A percentile compares a stretch with the other conserved stretches of the same genome.
Evolutionary conservation across 2,113 vertebrate genomes (phyloP).

Genomic region (Butorides virescens): DNA sequence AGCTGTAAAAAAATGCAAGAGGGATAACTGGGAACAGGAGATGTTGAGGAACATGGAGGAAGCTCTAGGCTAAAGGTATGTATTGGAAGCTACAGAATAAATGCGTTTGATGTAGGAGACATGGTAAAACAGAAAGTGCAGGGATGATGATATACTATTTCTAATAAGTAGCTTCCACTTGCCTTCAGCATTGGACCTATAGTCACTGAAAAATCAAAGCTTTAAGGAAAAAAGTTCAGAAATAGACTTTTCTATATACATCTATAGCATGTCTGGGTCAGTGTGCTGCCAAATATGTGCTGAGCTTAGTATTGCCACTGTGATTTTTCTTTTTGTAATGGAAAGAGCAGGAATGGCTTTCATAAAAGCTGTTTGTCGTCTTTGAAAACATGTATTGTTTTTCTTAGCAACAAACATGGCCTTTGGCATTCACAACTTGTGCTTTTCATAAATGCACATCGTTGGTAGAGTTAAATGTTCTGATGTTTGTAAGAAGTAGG

Average conservation of each 20-base stretch:
- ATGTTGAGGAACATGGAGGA: neutral
- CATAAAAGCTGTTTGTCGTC: neutral
- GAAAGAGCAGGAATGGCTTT: neutral
- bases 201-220: neutral
- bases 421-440: neutral
- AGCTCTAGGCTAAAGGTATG: neutral
- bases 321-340: neutral
- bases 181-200: neutral
- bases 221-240: neutral
- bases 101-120: neutral
- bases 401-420: neutral
- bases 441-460: conserved; percentile 20
- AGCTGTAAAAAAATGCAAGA: neutral
- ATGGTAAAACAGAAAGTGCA: neutral
- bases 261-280: neutral
- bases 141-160: neutral
- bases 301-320: neutral
- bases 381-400: neutral
- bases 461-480: neutral
- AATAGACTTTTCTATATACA: neutral
- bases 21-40: neutral
- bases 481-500: neutral
- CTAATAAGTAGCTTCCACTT: neutral
- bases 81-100: neutral
- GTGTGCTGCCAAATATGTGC: neutral